Conservation (phyloP, 2,113 vertebrate species). For the Diglossa brunneiventris region DNA sequence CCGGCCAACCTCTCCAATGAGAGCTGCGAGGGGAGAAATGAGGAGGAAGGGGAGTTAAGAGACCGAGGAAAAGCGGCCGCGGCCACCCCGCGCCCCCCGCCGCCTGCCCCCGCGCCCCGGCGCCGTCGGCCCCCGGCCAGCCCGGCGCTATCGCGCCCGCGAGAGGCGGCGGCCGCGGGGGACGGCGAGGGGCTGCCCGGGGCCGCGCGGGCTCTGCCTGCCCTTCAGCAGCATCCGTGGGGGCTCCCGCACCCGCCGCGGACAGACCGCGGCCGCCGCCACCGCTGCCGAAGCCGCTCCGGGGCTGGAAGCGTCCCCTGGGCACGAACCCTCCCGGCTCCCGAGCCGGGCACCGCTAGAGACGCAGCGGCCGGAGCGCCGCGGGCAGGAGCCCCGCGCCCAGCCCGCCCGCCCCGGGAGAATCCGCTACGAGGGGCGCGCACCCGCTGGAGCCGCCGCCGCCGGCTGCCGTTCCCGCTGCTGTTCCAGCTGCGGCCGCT, state of each 20-base stretch:
- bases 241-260: not conserved
- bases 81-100: not conserved
- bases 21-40: not conserved
- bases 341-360: not conserved
- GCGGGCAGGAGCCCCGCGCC: not conserved
- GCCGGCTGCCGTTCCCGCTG: slow-evolving; percentile 32
- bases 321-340: not conserved
- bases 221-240: not conserved
- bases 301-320: not conserved
- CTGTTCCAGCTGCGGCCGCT: slow-evolving; percentile 28
- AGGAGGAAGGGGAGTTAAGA: not conserved
- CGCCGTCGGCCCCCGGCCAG: not conserved
- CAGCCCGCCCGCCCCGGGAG: not conserved
- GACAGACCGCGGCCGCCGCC: not conserved
- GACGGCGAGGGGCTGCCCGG: not conserved
- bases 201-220: not conserved
- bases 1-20: not conserved
- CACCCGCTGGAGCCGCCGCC: slow-evolving; percentile 55
- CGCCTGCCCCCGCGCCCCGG: not conserved
- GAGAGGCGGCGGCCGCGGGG: not conserved
- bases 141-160: not conserved
- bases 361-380: not conserved
- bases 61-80: not conserved
- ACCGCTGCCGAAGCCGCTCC: not conserved
- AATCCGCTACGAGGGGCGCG: slow-evolving; percentile 1